Evolutionary conservation across 2,797 vertebrate species (phyloP).

Genomic region (Helostoma temminkii): DNA sequence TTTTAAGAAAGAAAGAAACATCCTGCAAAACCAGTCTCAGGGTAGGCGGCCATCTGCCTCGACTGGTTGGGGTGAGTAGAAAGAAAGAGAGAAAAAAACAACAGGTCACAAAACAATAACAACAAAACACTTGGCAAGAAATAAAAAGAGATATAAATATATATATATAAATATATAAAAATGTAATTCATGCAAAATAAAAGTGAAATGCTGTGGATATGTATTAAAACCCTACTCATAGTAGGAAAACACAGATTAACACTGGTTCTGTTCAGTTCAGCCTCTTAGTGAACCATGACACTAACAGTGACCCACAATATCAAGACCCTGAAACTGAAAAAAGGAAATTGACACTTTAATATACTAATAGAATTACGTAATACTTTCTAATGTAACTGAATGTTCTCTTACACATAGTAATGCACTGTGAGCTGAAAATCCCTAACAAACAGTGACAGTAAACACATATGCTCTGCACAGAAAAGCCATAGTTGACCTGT

Average conservation of each 20-base stretch:
- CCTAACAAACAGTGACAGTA: background rate
- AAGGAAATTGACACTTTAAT: background rate
- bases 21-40: too few species aligned
- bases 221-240: too few species aligned
- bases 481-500: background rate
- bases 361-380: background rate
- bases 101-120: too few species aligned
- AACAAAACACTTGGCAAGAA: too few species aligned
- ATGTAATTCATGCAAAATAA: too few species aligned
- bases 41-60: too few species aligned
- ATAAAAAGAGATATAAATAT: too few species aligned
- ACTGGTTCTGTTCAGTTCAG: background rate
- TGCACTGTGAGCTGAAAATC: background rate
- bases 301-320: background rate
- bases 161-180: too few species aligned
- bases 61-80: too few species aligned
- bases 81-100: too few species aligned
- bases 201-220: too few species aligned
- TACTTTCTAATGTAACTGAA: background rate
- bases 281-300: background rate
- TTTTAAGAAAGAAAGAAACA: too few species aligned
- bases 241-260: background rate
- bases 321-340: background rate
- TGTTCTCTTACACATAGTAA: background rate
- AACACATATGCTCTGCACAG: background rate